Conservation (phyloP, 2,113 vertebrate species). For the Tautogolabrus adspersus region DNA sequence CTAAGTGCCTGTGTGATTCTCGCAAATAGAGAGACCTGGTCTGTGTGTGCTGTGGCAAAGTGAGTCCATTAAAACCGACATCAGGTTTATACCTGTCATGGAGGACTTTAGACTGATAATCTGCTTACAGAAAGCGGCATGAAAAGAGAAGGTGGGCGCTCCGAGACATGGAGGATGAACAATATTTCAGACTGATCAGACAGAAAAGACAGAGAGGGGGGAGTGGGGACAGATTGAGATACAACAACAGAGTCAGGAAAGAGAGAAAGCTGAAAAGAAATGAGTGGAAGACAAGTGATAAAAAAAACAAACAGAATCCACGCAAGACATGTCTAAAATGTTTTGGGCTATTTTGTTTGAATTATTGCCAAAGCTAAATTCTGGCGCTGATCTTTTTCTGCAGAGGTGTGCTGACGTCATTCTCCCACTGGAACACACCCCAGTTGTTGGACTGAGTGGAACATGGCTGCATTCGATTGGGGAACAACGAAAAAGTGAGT, state of each 20-base stretch:
- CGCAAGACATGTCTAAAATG: neutral
- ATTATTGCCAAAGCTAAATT: neutral
- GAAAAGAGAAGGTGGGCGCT: slow-evolving; percentile 38
- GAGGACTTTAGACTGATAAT: slow-evolving; percentile 59
- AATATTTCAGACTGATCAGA: slow-evolving; percentile 29
- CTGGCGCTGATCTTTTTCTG: neutral
- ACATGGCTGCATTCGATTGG: too few species aligned
- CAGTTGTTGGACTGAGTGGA: too few species aligned
- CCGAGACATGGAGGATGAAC: slow-evolving; percentile 37
- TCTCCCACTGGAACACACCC: too few species aligned
- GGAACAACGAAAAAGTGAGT: too few species aligned
- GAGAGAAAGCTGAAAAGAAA: neutral
- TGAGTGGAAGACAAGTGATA: slow-evolving; percentile 4
- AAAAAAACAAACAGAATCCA: neutral
- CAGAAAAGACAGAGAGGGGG: neutral
- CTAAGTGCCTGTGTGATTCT: neutral
- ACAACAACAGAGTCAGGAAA: neutral
- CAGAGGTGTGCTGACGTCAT: too few species aligned
- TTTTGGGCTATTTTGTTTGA: neutral
- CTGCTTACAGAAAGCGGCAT: slow-evolving; percentile 48
- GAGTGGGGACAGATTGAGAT: slow-evolving; percentile 38
- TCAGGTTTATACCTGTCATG: slow-evolving; percentile 53
- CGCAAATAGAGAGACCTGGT: neutral
- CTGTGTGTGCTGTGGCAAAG: slow-evolving; percentile 22
- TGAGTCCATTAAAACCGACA: slow-evolving; percentile 44